Base-by-base conservation (phyloP, 2,797 vertebrate species). In the Typhlichthys subterraneus region DNA sequence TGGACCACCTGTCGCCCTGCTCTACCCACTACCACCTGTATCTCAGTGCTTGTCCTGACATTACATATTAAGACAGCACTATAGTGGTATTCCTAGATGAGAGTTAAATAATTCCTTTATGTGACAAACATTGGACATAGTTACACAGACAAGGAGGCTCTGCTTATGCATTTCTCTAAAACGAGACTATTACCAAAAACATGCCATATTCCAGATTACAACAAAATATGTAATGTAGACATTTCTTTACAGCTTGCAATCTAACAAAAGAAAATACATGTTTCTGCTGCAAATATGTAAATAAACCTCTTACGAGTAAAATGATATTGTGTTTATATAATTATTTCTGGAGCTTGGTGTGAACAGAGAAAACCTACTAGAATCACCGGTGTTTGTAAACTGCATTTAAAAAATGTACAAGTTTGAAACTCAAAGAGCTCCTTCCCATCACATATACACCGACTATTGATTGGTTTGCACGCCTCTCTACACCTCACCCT, bases 221-320 rank as follows among this genome's bases (percentile, higher is more conserved):
- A 15, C 17, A 15, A 6, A 19, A 11, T 12, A 4, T 17, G 9
- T 9, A 8, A 9, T 12, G 15, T 12, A 12, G 46, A 4, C 11
- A 12, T 58, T 46, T 42, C 45, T 58, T 46, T 58, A 47, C 45
- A 46, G 12, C 23, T 49, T 48, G 23, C 19, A 31, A n/a, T 31
- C 4, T 48, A 45, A 47, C 6, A 29, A 31, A 59, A 42, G 8
- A 9, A 42, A 49, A 13, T 13, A 23, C 13, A 58, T 13, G n/a
- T 47, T 12, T 12, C 12, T 45, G 12, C 42, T 54, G 61, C 48
- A 49, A 48, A 46, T 61, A 49, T 61, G 63, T 42, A 66, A 61
- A 57, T 62, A 66, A 62, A 67, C 23, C 13, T 2, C 3, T 70
- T 56, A 33, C 50, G 42, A 50, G 5, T 54, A 15, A 53, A 38